phyloP scores from a whole-genome alignment of 1,140 invertebrate genomes.

The Papilio helenus region DNA sequence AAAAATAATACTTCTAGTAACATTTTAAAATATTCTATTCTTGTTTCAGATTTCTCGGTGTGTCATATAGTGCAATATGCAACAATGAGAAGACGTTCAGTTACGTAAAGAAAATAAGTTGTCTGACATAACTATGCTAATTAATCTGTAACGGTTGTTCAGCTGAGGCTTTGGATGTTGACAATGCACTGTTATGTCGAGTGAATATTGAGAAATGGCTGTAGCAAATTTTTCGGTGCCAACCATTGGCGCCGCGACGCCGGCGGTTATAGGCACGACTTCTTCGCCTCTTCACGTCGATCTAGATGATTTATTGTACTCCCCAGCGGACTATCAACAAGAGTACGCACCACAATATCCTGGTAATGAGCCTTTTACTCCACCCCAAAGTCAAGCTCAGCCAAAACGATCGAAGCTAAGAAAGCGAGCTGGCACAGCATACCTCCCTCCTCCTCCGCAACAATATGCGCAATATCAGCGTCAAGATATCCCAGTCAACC shows the following conservation, averaged over 20 bases:
- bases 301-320: constrained; percentile 72
- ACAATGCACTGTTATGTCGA: constrained; percentile 69
- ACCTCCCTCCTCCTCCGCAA: constrained; percentile 71
- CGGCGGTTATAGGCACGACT: constrained; percentile 57
- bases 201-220: constrained; percentile 69
- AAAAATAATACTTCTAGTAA: not conserved
- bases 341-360: constrained; percentile 57
- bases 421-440: constrained; percentile 75
- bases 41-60: constrained; percentile 61
- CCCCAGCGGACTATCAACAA: constrained; percentile 66
- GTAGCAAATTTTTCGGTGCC: constrained; percentile 72
- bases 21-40: constrained; percentile 36
- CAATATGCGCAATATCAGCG: constrained; percentile 72
- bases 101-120: constrained; percentile 58
- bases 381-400: constrained; percentile 59
- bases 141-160: constrained; percentile 54
- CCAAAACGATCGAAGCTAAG: constrained; percentile 67
- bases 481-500: constrained; percentile 67
- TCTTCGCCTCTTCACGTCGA: constrained; percentile 62
- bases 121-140: constrained; percentile 65
- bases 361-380: constrained; percentile 68
- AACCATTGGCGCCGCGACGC: constrained; percentile 58
- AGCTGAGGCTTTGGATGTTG: constrained; percentile 60
- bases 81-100: constrained; percentile 63
- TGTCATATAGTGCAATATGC: constrained; percentile 32